Base-by-base conservation (phyloP, 2,888 invertebrate species). In the Cantharis lateralis region DNA sequence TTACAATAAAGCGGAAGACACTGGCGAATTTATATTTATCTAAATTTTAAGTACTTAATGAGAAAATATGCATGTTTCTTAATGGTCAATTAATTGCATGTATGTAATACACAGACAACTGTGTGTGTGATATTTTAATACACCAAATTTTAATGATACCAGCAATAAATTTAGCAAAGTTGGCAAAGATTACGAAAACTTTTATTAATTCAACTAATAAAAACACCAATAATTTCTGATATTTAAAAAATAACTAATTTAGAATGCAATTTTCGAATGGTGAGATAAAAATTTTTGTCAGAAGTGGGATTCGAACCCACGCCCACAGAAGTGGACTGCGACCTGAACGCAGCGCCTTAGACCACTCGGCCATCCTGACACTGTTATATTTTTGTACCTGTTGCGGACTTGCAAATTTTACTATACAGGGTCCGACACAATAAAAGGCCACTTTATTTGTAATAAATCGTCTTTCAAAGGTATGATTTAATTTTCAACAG, bases 351-450 rank as follows among this genome's bases (percentile, higher is more conserved):
- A 89, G 91, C 95, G 95, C 95, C 95, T 95, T 95, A 94, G 95
- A 95, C 95, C 95, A 93, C 94, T 95, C 93, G 93, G 93, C 93
- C 94, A 94, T 93, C 93, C 93, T 94, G 93, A 94, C 93, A n/a
- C 4, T 4, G 1, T 1, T 13, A 32, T 1, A 0, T 4, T 32
- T 32, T 32, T n/a, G 13, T 13, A 5, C 32, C 13, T 32, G 13
- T 32, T 32, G 13, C 13, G 13, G 13, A 32, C 13, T 32, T 32
- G 13, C 32, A 32, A 32, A 32, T 32, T 32, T 32, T n/a, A 13
- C 5, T 5, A 32, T 11, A 13, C 32, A 28, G 3, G 9, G 24
- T 24, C 24, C 24, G 24, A 1, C 24, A 24, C 24, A 24, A 24
- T 24, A 20, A n/a, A n/a, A n/a, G n/a, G n/a, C n/a, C n/a, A n/a